These are phyloP conservation scores for Melinaea marsaeus DNA, from an alignment of 2,888 invertebrate species.

Conservation along the genomic window DNA sequence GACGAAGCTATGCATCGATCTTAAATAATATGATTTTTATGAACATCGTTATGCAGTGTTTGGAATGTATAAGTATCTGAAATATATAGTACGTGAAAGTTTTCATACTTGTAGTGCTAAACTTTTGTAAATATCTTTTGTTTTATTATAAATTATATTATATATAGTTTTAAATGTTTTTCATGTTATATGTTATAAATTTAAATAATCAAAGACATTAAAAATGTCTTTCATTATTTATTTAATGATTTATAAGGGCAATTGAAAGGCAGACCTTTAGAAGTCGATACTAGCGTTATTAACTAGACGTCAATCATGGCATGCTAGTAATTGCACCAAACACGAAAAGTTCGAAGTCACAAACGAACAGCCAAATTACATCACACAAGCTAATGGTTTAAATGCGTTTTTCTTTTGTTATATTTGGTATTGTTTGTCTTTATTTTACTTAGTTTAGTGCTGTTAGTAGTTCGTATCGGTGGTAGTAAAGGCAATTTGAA, in stretches of 20 bases:
- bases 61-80: too few species aligned
- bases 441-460: too few species aligned
- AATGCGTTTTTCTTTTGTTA: not conserved
- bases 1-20: too few species aligned
- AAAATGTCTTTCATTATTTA: too few species aligned
- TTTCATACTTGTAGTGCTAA: not conserved
- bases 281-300: not conserved
- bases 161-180: not conserved
- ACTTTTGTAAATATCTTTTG: not conserved
- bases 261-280: not conserved
- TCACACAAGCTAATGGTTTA: not conserved
- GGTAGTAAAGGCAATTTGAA: too few species aligned
- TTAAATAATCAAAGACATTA: too few species aligned
- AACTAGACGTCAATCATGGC: not conserved
- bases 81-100: not conserved
- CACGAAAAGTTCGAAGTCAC: constrained; percentile 2
- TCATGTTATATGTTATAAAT: not conserved
- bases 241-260: too few species aligned
- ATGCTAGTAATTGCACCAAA: constrained; percentile 1
- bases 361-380: not conserved
- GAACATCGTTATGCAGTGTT: too few species aligned
- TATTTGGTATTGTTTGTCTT: too few species aligned
- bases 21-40: too few species aligned
- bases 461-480: too few species aligned
- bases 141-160: not conserved